Percentiles rank a stretch among this genome's conserved stretches.
Evolutionary conservation across 2,797 vertebrate genomes (phyloP).

Genomic region (Smutsia gigantea): DNA sequence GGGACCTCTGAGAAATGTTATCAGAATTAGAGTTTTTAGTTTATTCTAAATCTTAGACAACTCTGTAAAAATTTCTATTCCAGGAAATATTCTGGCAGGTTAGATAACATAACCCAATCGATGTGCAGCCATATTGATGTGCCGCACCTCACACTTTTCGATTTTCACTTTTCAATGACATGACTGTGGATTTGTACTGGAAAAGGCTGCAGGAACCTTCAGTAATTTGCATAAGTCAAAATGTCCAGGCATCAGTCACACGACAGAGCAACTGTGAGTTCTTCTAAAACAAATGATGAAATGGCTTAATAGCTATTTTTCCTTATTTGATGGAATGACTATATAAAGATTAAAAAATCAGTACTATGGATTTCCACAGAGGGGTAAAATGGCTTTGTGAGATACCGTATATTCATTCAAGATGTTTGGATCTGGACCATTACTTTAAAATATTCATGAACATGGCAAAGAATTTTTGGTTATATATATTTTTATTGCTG

Average conservation of each 20-base stretch:
- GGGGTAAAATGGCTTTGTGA: neutral
- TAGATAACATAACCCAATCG: neutral
- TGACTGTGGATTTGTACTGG: neutral
- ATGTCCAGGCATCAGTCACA: neutral
- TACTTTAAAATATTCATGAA: neutral
- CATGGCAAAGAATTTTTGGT: neutral
- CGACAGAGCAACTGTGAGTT: neutral
- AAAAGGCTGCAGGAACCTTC: neutral
- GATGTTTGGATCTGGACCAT: neutral
- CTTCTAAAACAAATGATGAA: neutral
- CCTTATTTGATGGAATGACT: neutral
- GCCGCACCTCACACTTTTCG: neutral
- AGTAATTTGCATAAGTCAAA: conserved; percentile 28
- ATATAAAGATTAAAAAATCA: neutral
- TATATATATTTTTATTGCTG: neutral
- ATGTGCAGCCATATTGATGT: neutral
- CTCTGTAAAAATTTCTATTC: neutral
- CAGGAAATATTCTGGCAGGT: neutral
- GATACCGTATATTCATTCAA: neutral
- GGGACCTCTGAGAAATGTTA: neutral
- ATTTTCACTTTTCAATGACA: neutral
- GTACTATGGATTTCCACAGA: neutral
- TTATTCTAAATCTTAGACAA: neutral
- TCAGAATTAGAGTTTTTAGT: neutral
- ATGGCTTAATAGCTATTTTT: neutral